Evolutionary conservation across 1,140 invertebrate species (phyloP).

Genomic region (Popillia japonica): DNA sequence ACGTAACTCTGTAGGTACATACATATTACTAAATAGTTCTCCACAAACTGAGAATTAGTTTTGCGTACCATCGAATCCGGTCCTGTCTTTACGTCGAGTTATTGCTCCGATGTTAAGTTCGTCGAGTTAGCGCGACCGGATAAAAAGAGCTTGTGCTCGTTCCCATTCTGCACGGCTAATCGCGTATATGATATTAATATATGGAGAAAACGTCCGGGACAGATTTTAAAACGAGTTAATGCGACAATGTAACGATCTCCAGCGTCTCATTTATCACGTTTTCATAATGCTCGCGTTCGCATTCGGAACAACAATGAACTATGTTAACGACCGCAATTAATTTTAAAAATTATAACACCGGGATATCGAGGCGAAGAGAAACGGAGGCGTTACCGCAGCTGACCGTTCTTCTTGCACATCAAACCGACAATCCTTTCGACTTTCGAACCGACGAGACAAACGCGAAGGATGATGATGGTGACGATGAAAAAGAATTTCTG

Average conservation of each 20-base stretch:
- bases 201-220: constrained; percentile 55
- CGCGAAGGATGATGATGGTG: background rate
- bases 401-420: background rate
- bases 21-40: too few relatives aligned
- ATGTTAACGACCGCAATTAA: constrained; percentile 54
- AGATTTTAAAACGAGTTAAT: constrained; percentile 58
- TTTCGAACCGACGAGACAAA: background rate
- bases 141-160: constrained; percentile 53
- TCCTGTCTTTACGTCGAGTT: background rate
- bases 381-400: background rate
- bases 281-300: constrained; percentile 48
- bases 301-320: constrained; percentile 53
- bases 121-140: constrained; percentile 37
- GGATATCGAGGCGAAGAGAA: background rate
- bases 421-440: background rate
- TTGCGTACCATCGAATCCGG: background rate
- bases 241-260: constrained; percentile 56
- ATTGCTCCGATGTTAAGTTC: constrained; percentile 48
- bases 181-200: constrained; percentile 59
- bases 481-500: constrained; percentile 9
- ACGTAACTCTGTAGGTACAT: too few relatives aligned
- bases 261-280: constrained; percentile 56
- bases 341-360: constrained; percentile 49
- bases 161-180: constrained; percentile 57
- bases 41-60: too few relatives aligned